Percentiles rank a stretch among this genome's conserved stretches.
phyloP scores from a whole-genome alignment of 35 echinoderm and acorn worm species.

The Chiridota heheva region DNA sequence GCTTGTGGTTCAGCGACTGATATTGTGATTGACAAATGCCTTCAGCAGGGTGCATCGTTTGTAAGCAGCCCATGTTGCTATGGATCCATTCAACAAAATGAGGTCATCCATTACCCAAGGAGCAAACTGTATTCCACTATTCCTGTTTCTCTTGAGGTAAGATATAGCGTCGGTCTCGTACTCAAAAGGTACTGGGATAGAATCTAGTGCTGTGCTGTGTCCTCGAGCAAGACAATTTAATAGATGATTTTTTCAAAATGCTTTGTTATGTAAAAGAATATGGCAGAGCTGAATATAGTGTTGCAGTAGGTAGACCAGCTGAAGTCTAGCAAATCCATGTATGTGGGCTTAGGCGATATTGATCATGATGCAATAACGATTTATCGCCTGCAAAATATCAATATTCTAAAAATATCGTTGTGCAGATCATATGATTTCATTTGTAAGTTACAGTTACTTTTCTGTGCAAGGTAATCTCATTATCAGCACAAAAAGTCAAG shows the following conservation, averaged over 20 bases:
- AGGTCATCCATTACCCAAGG: conserved; percentile 85
- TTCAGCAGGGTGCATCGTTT: conserved; percentile 55
- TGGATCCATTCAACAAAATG: conserved; percentile 61
- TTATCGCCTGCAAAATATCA: too few relatives aligned
- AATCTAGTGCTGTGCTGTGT: neutral
- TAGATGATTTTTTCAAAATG: neutral
- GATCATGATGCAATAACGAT: too few relatives aligned
- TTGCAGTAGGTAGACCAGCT: too few relatives aligned
- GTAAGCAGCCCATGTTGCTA: conserved; percentile 94
- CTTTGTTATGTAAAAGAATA: neutral
- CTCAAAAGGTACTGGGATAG: too few relatives aligned
- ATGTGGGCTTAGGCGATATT: too few relatives aligned
- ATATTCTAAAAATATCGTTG: too few relatives aligned
- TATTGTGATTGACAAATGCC: conserved; percentile 83
- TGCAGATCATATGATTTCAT: too few relatives aligned
- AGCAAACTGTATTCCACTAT: conserved; percentile 41
- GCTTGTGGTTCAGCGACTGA: conserved; percentile 97
- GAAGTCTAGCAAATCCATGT: too few relatives aligned
- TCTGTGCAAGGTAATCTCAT: too few relatives aligned
- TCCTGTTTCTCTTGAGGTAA: conserved; percentile 58
- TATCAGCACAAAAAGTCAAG: too few relatives aligned
- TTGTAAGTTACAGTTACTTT: too few relatives aligned
- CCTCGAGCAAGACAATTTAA: neutral
- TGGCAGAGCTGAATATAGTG: neutral
- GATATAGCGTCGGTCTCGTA: too few relatives aligned